phyloP scores from a whole-genome alignment of 2,888 invertebrate genomes.

The Spilosoma lubricipeda region DNA sequence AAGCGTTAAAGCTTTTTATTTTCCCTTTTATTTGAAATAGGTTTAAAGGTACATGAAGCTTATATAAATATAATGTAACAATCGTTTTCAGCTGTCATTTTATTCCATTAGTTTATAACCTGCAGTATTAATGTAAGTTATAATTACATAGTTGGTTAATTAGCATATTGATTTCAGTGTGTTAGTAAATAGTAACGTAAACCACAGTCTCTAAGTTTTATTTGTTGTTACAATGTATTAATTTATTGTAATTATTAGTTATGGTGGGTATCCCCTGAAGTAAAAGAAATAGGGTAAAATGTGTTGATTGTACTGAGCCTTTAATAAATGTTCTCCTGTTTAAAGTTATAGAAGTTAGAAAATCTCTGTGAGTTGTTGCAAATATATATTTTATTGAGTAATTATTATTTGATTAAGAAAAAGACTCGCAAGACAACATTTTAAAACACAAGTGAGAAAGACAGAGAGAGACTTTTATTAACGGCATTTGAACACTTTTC shows the following conservation, averaged over 20 bases:
- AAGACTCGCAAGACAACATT: neutral
- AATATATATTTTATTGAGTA: too few species aligned
- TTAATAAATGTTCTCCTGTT: neutral
- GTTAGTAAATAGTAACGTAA: constrained; percentile 28
- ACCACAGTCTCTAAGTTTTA: constrained; percentile 39
- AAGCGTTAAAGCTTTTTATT: neutral
- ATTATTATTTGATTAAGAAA: too few species aligned
- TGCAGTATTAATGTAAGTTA: neutral
- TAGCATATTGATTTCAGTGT: neutral
- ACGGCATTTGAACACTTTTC: neutral
- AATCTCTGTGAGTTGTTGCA: too few species aligned
- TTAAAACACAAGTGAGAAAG: neutral
- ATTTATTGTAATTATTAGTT: neutral
- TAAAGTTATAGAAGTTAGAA: neutral
- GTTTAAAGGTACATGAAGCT: neutral
- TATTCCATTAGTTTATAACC: neutral
- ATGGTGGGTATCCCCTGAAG: neutral
- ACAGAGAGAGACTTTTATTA: neutral
- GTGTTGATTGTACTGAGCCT: neutral
- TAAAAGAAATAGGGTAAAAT: neutral
- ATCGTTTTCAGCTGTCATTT: neutral
- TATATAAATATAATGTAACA: neutral
- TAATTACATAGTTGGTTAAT: neutral
- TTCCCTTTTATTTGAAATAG: neutral
- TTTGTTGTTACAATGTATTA: neutral